These are phyloP conservation scores for Apis laboriosa DNA, from an alignment of 1,140 invertebrate species.

Conservation along the genomic window DNA sequence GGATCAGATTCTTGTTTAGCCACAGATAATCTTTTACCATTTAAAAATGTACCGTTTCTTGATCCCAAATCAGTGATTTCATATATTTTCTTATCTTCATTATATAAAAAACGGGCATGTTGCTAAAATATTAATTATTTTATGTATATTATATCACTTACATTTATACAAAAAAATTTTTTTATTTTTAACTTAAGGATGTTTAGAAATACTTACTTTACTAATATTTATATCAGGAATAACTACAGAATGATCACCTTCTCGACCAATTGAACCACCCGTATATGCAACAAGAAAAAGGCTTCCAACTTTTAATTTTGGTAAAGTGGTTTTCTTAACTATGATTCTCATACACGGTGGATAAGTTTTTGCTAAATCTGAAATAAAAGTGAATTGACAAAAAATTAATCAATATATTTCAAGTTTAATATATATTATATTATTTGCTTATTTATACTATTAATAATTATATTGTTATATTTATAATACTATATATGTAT, in stretches of 20 bases:
- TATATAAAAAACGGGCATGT: constrained; percentile 88
- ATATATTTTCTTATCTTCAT: constrained; percentile 84
- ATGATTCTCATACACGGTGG: constrained; percentile 94
- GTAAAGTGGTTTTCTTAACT: constrained; percentile 87
- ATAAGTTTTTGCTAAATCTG: constrained; percentile 87
- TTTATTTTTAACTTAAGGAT: not conserved
- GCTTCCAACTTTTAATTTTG: constrained; percentile 87
- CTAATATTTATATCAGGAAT: constrained; percentile 91
- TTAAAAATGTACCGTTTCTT: constrained; percentile 92
- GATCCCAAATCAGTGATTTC: constrained; percentile 91
- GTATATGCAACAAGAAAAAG: constrained; percentile 93
- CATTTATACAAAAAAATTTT: not conserved
- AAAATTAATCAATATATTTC: not conserved
- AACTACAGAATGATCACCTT: constrained; percentile 87
- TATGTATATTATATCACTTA: not conserved
- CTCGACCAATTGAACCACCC: constrained; percentile 92
- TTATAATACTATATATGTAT: not conserved
- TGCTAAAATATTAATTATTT: constrained; percentile 78
- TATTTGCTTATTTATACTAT: not conserved
- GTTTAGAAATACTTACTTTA: constrained; percentile 81
- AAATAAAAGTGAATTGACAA: constrained; percentile 61
- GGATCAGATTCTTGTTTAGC: constrained; percentile 86
- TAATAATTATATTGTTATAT: not conserved
- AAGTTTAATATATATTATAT: not conserved
- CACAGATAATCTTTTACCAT: constrained; percentile 88